Conservation (phyloP, 1,140 invertebrate genomes). For the Drosophila ogumai region DNA sequence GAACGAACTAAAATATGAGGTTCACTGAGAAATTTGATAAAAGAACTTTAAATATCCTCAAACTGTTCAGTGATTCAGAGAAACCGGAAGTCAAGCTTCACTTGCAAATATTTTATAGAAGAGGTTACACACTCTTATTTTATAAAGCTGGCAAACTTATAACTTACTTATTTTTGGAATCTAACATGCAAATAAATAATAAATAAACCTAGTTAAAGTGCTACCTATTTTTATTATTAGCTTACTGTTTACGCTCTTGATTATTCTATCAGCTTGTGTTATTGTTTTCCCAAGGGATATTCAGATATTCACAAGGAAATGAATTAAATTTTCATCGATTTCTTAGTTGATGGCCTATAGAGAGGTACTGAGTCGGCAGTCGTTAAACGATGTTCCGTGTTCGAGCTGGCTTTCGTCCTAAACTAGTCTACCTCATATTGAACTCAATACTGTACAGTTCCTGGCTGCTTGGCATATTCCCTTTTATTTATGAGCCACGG, state of each 20-base stretch:
- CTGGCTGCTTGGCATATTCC: conserved; percentile 52
- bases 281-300: neutral
- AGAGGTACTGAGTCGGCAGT: neutral
- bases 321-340: conserved; percentile 6
- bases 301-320: neutral
- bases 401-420: conserved; percentile 27
- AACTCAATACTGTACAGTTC: conserved; percentile 33
- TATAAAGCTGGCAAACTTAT: too few species aligned
- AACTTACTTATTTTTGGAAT: too few species aligned
- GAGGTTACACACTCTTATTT: too few species aligned
- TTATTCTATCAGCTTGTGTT: neutral
- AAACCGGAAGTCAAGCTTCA: too few species aligned
- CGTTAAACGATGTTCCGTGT: conserved; percentile 34
- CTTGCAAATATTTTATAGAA: too few species aligned
- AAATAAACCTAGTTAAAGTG: too few species aligned
- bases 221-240: neutral
- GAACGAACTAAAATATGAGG: too few species aligned
- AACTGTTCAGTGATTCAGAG: too few species aligned
- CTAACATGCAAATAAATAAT: too few species aligned
- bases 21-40: too few species aligned
- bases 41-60: too few species aligned
- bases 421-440: conserved; percentile 35
- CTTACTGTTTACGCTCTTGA: neutral
- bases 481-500: conserved; percentile 38
- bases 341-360: too few species aligned